These are phyloP conservation scores for Orchesellides sinensis DNA, from an alignment of 2,888 invertebrate genomes.

Conservation along the genomic window DNA sequence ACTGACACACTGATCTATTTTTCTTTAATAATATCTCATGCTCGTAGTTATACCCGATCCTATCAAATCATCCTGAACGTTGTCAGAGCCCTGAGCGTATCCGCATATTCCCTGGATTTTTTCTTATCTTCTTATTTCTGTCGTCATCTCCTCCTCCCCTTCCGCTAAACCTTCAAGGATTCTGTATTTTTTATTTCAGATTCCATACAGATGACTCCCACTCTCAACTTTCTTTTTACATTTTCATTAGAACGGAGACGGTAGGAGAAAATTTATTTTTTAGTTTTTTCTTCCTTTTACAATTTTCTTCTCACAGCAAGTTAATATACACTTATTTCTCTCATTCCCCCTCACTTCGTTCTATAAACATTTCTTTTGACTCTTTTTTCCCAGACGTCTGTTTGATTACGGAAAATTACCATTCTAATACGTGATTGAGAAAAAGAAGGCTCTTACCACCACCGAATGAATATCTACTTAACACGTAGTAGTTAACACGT, in stretches of 20 bases:
- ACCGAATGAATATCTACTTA: no score
- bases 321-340: conserved; percentile 26
- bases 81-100: conserved; percentile 19
- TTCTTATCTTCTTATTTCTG: conserved; percentile 15
- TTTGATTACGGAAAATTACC: conserved; percentile 53
- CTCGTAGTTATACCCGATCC: background rate
- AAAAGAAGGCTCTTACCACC: background rate
- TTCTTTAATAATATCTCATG: background rate
- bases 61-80: background rate
- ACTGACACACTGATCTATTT: background rate
- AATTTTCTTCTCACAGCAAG: background rate
- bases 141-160: conserved; percentile 15
- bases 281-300: conserved; percentile 6
- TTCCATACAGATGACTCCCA: conserved; percentile 11
- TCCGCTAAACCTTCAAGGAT: background rate
- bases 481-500: no score
- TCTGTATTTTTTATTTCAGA: conserved; percentile 4
- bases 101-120: conserved; percentile 29
- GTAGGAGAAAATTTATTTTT: conserved; percentile 17
- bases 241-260: conserved; percentile 44
- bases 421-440: conserved; percentile 20
- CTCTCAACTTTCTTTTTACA: conserved; percentile 25
- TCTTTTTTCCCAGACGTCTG: conserved; percentile 24
- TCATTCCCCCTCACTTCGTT: background rate
- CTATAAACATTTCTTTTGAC: conserved; percentile 17